Percentiles rank a stretch among this genome's conserved stretches.
phyloP scores from a whole-genome alignment of 1,140 invertebrate species.

The Cotesia chilonis region DNA sequence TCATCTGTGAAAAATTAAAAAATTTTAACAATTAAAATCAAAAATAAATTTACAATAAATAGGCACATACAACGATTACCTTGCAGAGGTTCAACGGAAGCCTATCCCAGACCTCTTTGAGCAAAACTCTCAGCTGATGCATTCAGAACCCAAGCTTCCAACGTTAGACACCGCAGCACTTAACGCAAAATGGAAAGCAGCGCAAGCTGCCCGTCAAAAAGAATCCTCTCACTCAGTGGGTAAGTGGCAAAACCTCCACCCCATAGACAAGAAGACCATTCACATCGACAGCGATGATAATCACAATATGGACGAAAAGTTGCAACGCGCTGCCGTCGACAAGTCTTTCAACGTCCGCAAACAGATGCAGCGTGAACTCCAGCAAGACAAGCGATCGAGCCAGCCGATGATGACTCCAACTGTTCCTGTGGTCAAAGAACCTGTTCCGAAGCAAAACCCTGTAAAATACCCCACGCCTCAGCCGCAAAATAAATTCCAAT shows the following conservation, averaged over 20 bases:
- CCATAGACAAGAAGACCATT: slow-evolving; percentile 51
- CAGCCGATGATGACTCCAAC: slow-evolving; percentile 57
- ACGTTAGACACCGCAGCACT: slow-evolving; percentile 58
- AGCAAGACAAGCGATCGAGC: slow-evolving; percentile 55
- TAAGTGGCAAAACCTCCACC: slow-evolving; percentile 58
- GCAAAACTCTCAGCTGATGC: slow-evolving; percentile 59
- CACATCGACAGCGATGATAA: slow-evolving; percentile 53
- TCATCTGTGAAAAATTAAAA: neutral
- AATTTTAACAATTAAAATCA: too few species aligned
- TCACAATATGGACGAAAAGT: slow-evolving; percentile 56
- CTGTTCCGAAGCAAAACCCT: slow-evolving; percentile 52
- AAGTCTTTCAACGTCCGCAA: slow-evolving; percentile 61
- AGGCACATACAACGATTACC: slow-evolving; percentile 17
- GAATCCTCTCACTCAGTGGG: slow-evolving; percentile 46
- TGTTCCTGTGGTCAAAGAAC: slow-evolving; percentile 55
- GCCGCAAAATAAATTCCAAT: slow-evolving; percentile 57
- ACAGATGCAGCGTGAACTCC: slow-evolving; percentile 61
- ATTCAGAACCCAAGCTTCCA: slow-evolving; percentile 60
- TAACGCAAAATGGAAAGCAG: slow-evolving; percentile 63
- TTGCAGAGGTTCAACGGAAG: slow-evolving; percentile 62
- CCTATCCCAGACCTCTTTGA: slow-evolving; percentile 62
- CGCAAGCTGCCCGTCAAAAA: slow-evolving; percentile 58
- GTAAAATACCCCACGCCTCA: slow-evolving; percentile 61
- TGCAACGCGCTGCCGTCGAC: slow-evolving; percentile 56
- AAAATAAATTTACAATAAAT: slow-evolving; percentile 1